A percentile compares a stretch with the other conserved stretches of the same genome.
Evolutionary conservation across 2,113 vertebrate genomes (phyloP).

Genomic region (Antechinus stuartii): DNA sequence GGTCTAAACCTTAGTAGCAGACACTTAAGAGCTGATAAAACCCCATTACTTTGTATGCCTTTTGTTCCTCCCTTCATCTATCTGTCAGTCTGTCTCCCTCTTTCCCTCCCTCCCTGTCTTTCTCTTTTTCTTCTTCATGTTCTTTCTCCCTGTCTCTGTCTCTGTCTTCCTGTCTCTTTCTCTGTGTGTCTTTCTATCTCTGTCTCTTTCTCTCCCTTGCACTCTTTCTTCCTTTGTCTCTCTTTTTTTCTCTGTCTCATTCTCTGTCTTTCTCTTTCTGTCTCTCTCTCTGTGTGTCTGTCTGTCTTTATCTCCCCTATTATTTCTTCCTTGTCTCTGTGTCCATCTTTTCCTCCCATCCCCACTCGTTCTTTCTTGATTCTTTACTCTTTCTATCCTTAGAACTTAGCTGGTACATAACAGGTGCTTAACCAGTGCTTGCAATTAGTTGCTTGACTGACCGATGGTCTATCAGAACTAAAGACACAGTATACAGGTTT

Average conservation of each 20-base stretch:
- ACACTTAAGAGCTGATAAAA: background rate
- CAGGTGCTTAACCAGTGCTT: background rate
- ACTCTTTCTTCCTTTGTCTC: background rate
- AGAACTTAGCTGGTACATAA: background rate
- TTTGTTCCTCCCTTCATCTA: background rate
- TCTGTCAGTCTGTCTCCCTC: too few relatives aligned
- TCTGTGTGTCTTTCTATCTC: background rate
- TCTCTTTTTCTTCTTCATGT: too few relatives aligned
- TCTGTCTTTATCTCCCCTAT: background rate
- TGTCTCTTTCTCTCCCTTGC: background rate
- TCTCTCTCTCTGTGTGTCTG: too few relatives aligned
- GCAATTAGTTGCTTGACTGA: too few relatives aligned
- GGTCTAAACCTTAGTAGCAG: too few relatives aligned
- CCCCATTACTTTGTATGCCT: background rate
- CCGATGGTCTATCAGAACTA: background rate
- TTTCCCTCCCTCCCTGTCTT: too few relatives aligned
- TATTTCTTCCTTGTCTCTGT: background rate
- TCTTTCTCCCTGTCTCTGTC: background rate
- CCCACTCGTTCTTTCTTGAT: background rate
- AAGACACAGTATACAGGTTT: background rate
- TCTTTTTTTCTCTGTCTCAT: accelerated
- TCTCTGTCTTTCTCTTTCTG: background rate
- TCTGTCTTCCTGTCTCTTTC: too few relatives aligned
- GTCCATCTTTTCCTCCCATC: background rate
- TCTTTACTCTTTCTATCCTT: background rate